Evolutionary conservation across 2,797 vertebrate genomes (phyloP).

Genomic region (Acanthurus tractus): DNA sequence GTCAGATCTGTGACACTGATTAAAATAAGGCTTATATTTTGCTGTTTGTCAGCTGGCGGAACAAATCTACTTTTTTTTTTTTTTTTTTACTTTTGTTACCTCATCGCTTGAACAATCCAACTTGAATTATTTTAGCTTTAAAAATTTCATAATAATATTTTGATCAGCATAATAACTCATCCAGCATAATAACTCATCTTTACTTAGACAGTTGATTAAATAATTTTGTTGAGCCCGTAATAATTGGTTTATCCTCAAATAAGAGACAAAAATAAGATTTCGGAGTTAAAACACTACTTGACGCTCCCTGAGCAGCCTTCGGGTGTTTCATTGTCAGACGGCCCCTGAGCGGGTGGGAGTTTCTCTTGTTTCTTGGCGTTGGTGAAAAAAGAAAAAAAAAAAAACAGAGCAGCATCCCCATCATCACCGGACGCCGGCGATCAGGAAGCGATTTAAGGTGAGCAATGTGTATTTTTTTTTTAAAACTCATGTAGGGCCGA

Average conservation of each 20-base stretch:
- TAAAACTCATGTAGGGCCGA: background rate
- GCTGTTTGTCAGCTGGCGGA: background rate
- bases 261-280: background rate
- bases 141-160: background rate
- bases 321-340: slow-evolving; percentile 80
- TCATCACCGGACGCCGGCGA: slow-evolving; percentile 69
- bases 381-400: slow-evolving; percentile 47
- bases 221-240: background rate
- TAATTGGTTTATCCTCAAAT: background rate
- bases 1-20: background rate
- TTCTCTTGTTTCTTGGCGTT: slow-evolving; percentile 84
- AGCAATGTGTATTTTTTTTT: slow-evolving; percentile 54
- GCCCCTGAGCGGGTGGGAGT: slow-evolving; percentile 84
- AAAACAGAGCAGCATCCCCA: slow-evolving; percentile 41
- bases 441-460: slow-evolving; percentile 74
- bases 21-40: background rate
- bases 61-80: background rate
- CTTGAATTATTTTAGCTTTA: background rate
- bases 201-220: background rate
- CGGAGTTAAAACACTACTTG: background rate
- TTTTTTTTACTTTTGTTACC: background rate
- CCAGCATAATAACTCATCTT: background rate
- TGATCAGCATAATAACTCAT: background rate
- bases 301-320: slow-evolving; percentile 63
- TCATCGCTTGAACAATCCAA: background rate